Conservation (phyloP, 2,113 vertebrate species). For the Nibea albiflora region DNA sequence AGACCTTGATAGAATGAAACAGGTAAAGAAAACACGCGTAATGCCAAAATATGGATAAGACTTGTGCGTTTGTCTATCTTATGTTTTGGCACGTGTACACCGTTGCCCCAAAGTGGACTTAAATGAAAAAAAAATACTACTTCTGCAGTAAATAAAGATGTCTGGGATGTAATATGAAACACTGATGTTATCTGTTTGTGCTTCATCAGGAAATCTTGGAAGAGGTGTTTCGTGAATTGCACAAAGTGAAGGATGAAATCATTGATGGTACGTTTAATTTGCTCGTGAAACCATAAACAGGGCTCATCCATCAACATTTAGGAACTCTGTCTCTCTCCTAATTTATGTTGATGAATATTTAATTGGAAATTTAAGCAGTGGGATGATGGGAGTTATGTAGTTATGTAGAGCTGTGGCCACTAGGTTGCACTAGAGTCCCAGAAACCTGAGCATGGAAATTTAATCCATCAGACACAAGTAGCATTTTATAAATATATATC, state of each 20-base stretch:
- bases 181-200: background rate
- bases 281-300: background rate
- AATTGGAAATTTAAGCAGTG: background rate
- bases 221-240: constrained; percentile 97
- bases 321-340: background rate
- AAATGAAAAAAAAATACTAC: background rate
- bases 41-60: background rate
- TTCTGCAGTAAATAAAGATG: background rate
- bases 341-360: constrained; percentile 28
- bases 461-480: background rate
- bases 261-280: constrained; percentile 90
- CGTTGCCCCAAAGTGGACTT: background rate
- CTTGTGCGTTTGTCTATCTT: background rate
- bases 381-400: background rate
- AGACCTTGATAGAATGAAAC: constrained; percentile 98
- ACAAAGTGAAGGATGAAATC: constrained; percentile 99
- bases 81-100: background rate
- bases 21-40: constrained; percentile 82
- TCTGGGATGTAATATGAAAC: background rate
- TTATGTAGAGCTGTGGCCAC: constrained; percentile 49
- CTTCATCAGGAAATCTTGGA: constrained; percentile 94
- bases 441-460: background rate
- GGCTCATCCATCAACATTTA: constrained; percentile 2
- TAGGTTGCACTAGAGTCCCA: constrained; percentile 56
- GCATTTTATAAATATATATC: background rate